Evolutionary conservation across 2,888 invertebrate genomes (phyloP).

Genomic region (Protophormia terraenovae): DNA sequence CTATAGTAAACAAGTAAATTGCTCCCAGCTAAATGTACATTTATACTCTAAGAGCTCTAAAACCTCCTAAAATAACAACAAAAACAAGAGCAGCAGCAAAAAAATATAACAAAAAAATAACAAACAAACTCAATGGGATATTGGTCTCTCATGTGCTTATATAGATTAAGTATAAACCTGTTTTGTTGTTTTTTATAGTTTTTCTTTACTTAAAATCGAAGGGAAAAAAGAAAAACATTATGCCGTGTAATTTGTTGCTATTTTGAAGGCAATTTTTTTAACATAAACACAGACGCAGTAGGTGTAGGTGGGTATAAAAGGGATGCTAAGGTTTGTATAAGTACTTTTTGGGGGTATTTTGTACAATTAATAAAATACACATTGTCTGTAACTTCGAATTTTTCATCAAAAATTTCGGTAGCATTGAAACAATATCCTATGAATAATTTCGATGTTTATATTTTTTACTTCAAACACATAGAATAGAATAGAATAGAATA

Average conservation of each 20-base stretch:
- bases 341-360: too few species aligned
- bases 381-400: too few species aligned
- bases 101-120: neutral
- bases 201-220: neutral
- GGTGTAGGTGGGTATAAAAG: neutral
- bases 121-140: neutral
- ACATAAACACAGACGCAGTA: neutral
- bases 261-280: constrained; percentile 24
- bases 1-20: neutral
- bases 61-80: neutral
- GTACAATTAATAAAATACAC: too few species aligned
- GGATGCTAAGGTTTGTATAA: too few species aligned
- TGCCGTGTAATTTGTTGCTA: constrained; percentile 34
- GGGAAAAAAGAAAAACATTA: neutral
- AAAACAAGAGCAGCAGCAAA: neutral
- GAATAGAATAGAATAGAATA: too few species aligned
- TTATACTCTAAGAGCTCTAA: neutral
- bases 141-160: neutral
- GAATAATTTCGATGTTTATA: too few species aligned
- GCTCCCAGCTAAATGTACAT: neutral
- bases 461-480: too few species aligned
- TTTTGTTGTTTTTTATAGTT: neutral
- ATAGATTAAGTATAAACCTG: neutral
- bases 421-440: too few species aligned
- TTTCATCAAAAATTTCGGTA: too few species aligned